A percentile compares a stretch with the other conserved stretches of the same genome.
Evolutionary conservation across 2,797 vertebrate genomes (phyloP).

Genomic region (Avahi laniger): DNA sequence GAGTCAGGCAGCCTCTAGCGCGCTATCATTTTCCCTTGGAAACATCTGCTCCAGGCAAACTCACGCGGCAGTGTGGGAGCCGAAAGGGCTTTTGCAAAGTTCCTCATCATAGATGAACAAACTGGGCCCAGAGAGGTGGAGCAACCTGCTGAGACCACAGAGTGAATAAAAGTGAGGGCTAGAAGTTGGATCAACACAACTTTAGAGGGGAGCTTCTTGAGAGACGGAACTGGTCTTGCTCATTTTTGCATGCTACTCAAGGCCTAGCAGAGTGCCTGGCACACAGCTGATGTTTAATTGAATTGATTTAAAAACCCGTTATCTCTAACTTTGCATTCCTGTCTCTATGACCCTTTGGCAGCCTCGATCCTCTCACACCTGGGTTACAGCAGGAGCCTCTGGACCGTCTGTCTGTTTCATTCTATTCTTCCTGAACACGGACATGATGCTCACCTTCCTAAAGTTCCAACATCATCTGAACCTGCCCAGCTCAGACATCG

Average conservation of each 20-base stretch:
- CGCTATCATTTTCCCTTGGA: neutral
- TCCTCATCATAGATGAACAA: neutral
- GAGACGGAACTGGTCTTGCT: neutral
- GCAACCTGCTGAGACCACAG: neutral
- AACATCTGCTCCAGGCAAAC: neutral
- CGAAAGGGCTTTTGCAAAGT: neutral
- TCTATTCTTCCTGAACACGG: neutral
- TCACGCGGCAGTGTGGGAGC: rapidly evolving
- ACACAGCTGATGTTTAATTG: neutral
- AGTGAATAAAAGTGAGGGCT: too few relatives aligned
- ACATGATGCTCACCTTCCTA: neutral
- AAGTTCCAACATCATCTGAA: neutral
- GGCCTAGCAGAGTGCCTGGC: neutral
- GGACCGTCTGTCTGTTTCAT: neutral
- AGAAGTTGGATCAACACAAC: too few relatives aligned
- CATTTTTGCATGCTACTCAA: neutral
- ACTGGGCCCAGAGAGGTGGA: neutral
- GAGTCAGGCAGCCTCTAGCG: neutral
- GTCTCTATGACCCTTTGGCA: neutral
- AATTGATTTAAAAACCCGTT: neutral
- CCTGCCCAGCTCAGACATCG: neutral
- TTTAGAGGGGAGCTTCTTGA: neutral
- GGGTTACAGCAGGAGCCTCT: neutral
- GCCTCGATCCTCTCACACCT: neutral
- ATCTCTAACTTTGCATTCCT: neutral